Conservation (phyloP, 2,113 vertebrate species). For the Orthonyx spaldingii region DNA sequence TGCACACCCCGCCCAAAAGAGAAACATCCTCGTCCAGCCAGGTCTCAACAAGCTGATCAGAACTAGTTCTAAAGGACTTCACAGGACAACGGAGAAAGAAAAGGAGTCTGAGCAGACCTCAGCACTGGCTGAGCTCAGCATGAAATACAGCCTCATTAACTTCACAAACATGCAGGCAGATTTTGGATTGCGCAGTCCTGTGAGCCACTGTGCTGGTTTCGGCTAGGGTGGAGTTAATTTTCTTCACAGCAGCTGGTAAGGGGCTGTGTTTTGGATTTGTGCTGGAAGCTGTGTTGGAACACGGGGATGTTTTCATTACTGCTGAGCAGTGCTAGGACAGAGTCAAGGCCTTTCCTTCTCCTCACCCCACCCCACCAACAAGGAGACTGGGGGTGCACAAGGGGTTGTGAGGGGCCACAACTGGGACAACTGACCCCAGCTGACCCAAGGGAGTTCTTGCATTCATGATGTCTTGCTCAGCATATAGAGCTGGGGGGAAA, state of each 20-base stretch:
- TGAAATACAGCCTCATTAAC: neutral
- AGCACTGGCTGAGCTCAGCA: neutral
- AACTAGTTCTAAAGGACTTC: neutral
- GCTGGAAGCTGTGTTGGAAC: neutral
- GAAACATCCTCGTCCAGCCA: neutral
- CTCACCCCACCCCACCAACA: neutral
- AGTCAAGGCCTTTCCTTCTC: neutral
- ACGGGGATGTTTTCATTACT: rapidly evolving
- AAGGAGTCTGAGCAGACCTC: neutral
- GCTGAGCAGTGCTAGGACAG: neutral
- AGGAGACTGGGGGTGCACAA: neutral
- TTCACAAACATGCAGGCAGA: neutral
- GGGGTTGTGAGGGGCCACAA: too few relatives aligned
- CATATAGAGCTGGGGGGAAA: neutral
- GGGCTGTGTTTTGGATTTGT: neutral
- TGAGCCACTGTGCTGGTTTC: neutral
- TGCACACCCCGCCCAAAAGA: rapidly evolving
- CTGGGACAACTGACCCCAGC: rapidly evolving
- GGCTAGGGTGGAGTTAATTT: neutral
- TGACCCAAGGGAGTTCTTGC: too few relatives aligned
- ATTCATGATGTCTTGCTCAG: neutral
- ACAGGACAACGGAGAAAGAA: neutral
- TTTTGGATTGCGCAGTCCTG: neutral
- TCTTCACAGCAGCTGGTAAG: rapidly evolving
- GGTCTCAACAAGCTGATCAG: neutral